These are phyloP conservation scores for Crypturellus undulatus DNA, from an alignment of 2,113 vertebrate species.

Conservation along the genomic window DNA sequence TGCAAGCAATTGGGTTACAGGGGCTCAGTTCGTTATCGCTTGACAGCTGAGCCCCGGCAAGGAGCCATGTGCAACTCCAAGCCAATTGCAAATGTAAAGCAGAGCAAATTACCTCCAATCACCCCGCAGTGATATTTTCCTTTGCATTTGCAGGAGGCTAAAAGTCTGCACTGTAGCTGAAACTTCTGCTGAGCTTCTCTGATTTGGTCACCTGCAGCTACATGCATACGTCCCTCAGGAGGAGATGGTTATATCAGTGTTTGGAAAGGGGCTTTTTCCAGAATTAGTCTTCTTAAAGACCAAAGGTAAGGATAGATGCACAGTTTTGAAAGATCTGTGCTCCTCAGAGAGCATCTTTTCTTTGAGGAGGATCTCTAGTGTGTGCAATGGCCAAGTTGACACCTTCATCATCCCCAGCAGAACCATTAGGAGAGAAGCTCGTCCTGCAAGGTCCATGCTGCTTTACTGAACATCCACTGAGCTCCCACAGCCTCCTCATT, in stretches of 20 bases:
- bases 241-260: not conserved
- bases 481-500: not conserved
- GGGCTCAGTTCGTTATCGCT: slow-evolving; percentile 37
- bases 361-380: not conserved
- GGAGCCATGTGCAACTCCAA: not conserved
- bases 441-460: not conserved
- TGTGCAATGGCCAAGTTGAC: not conserved
- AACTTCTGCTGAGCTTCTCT: slow-evolving; percentile 24
- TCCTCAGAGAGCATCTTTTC: not conserved
- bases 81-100: slow-evolving; percentile 25
- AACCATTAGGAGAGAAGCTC: not conserved
- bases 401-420: not conserved
- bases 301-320: not conserved
- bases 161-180: not conserved
- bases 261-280: slow-evolving; percentile 21
- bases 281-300: not conserved
- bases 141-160: slow-evolving; percentile 18
- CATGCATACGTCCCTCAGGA: slow-evolving; percentile 14
- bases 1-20: not conserved
- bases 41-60: not conserved
- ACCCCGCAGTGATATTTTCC: slow-evolving; percentile 38
- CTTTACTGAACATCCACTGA: not conserved
- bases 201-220: slow-evolving; percentile 35
- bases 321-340: not conserved
- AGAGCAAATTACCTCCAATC: slow-evolving; percentile 12